Evolutionary conservation across 2,888 invertebrate genomes (phyloP).

Genomic region (Drosophila mayaguana): DNA sequence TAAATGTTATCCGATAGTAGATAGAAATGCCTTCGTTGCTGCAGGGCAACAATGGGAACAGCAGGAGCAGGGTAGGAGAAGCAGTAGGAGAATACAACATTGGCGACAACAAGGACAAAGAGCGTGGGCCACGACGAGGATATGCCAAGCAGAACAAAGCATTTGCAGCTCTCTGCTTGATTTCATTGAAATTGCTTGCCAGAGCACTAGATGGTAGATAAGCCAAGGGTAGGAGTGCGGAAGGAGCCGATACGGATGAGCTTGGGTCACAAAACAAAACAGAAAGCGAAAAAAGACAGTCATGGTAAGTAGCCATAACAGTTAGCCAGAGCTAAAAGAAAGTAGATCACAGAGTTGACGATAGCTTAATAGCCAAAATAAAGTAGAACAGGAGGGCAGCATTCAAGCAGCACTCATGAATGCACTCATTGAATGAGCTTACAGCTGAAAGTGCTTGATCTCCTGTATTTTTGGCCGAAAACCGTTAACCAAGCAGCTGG

Average conservation of each 20-base stretch:
- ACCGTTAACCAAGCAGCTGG: not conserved
- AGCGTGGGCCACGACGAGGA: conserved; percentile 20
- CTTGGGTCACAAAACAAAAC: conserved; percentile 2
- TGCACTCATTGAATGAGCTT: conserved; percentile 20
- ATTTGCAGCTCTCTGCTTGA: conserved; percentile 53
- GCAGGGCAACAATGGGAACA: conserved; percentile 31
- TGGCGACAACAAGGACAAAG: conserved; percentile 45
- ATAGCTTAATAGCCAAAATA: conserved; percentile 31
- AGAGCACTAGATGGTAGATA: conserved; percentile 45
- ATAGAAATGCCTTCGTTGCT: conserved; percentile 29
- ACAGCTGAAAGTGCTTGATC: conserved; percentile 4
- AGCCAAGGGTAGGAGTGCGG: conserved; percentile 10
- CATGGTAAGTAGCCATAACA: conserved; percentile 50
- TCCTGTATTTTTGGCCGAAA: not conserved
- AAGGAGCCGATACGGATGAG: not conserved
- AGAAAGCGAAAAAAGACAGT: not conserved
- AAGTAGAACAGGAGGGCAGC: conserved; percentile 6
- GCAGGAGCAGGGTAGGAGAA: conserved; percentile 16
- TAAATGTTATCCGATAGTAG: conserved; percentile 34
- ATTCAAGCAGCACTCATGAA: conserved; percentile 27
- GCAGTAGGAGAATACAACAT: conserved; percentile 38
- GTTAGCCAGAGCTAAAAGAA: conserved; percentile 35
- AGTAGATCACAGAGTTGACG: conserved; percentile 27
- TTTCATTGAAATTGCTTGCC: conserved; percentile 58
- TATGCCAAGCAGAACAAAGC: conserved; percentile 44